Conservation (phyloP, 2,888 invertebrate species). For the Trichacis sp. region DNA sequence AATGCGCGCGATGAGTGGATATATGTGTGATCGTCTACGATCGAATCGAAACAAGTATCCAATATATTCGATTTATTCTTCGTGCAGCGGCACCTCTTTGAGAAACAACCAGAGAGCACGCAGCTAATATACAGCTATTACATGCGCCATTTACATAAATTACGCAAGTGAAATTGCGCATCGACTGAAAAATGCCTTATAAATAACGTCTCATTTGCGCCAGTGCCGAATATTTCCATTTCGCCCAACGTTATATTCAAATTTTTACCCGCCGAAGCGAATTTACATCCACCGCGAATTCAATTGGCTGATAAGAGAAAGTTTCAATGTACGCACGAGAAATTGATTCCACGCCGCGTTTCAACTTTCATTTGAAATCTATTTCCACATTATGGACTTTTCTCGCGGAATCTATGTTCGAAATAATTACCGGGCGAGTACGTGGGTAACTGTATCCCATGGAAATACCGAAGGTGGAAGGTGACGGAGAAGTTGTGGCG, state of each 20-base stretch:
- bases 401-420: too few species aligned
- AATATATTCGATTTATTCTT: slow-evolving; percentile 35
- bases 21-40: slow-evolving; percentile 23
- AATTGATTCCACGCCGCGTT: too few species aligned
- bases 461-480: slow-evolving; percentile 4
- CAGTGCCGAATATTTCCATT: slow-evolving; percentile 21
- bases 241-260: too few species aligned
- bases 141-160: slow-evolving; percentile 37
- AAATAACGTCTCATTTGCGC: slow-evolving; percentile 21
- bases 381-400: too few species aligned
- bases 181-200: slow-evolving; percentile 28
- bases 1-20: slow-evolving; percentile 34
- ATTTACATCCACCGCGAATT: too few species aligned
- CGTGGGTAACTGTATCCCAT: neutral
- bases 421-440: slow-evolving; percentile 32
- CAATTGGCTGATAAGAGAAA: too few species aligned
- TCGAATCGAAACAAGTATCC: slow-evolving; percentile 28
- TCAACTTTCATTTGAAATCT: too few species aligned
- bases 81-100: slow-evolving; percentile 30
- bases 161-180: slow-evolving; percentile 34
- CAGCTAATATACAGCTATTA: slow-evolving; percentile 19
- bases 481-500: slow-evolving; percentile 12
- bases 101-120: slow-evolving; percentile 28
- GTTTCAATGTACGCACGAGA: too few species aligned
- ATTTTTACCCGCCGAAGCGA: too few species aligned